Evolutionary conservation across 2,888 invertebrate genomes (phyloP).

Genomic region (Adelphocoris suturalis): DNA sequence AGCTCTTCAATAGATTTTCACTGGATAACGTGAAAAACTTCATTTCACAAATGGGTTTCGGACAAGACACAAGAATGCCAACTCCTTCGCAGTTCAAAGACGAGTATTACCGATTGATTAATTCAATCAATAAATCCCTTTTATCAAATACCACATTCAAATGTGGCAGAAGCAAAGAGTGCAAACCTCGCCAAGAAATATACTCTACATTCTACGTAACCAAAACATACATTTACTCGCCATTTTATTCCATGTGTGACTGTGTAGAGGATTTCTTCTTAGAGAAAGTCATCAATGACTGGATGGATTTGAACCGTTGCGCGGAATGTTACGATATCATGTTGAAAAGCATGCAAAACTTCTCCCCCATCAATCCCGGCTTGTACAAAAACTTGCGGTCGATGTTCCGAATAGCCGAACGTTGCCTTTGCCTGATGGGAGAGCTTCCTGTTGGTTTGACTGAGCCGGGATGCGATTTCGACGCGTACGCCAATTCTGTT

Average conservation of each 20-base stretch:
- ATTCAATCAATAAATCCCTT: neutral
- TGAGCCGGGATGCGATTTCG: neutral
- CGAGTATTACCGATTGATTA: neutral
- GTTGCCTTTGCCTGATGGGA: neutral
- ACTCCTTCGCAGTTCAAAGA: conserved; percentile 22
- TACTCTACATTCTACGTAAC: neutral
- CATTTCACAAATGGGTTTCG: neutral
- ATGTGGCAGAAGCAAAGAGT: neutral
- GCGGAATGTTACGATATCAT: conserved; percentile 28
- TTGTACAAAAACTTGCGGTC: neutral
- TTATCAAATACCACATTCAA: neutral
- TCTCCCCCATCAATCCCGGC: neutral
- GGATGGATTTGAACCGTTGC: conserved; percentile 14
- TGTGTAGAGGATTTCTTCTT: conserved; percentile 18
- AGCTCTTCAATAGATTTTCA: conserved; percentile 15
- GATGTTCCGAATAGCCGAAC: neutral
- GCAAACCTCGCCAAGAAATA: neutral
- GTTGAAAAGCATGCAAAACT: conserved; percentile 22
- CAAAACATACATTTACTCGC: conserved; percentile 28
- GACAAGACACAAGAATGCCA: neutral
- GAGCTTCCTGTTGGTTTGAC: conserved; percentile 10
- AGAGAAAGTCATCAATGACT: conserved; percentile 29
- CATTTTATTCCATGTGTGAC: conserved; percentile 13
- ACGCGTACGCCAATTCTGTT: conserved; percentile 7
- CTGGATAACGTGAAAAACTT: conserved; percentile 16